Conservation (phyloP, 2,888 invertebrate genomes). For the Coleophora flavipennella region DNA sequence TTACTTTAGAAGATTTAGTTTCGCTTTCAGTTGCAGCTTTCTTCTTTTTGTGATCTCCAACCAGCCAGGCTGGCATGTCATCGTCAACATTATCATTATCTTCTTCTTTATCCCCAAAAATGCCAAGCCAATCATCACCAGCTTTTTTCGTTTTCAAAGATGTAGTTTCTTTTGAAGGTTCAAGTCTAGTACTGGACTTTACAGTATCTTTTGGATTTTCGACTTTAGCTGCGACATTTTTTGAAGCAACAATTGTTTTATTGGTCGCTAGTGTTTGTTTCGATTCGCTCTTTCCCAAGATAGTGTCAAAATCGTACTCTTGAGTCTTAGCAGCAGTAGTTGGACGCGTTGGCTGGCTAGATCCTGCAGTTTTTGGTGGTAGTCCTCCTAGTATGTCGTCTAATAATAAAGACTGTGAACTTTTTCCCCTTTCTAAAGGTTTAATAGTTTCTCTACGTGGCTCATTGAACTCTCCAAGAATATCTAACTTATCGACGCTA, state of each 20-base stretch:
- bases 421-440: constrained; percentile 45
- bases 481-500: constrained; percentile 41
- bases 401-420: constrained; percentile 57
- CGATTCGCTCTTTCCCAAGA: constrained; percentile 41
- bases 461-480: constrained; percentile 35
- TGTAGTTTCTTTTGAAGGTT: constrained; percentile 28
- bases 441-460: constrained; percentile 34
- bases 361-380: constrained; percentile 30
- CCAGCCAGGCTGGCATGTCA: constrained; percentile 58
- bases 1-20: background rate
- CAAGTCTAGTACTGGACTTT: constrained; percentile 22
- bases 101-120: constrained; percentile 49
- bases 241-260: constrained; percentile 19
- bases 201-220: constrained; percentile 9
- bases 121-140: constrained; percentile 59
- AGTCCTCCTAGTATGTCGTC: constrained; percentile 71
- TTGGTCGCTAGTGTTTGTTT: constrained; percentile 25
- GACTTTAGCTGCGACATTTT: too few relatives aligned
- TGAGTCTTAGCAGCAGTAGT: constrained; percentile 37
- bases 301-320: constrained; percentile 48
- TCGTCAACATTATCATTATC: constrained; percentile 31
- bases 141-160: constrained; percentile 34
- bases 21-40: constrained; percentile 27
- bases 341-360: constrained; percentile 26
- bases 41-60: constrained; percentile 40